phyloP scores from a whole-genome alignment of 2,888 invertebrate genomes.

The Lamellibrachia satsuma region DNA sequence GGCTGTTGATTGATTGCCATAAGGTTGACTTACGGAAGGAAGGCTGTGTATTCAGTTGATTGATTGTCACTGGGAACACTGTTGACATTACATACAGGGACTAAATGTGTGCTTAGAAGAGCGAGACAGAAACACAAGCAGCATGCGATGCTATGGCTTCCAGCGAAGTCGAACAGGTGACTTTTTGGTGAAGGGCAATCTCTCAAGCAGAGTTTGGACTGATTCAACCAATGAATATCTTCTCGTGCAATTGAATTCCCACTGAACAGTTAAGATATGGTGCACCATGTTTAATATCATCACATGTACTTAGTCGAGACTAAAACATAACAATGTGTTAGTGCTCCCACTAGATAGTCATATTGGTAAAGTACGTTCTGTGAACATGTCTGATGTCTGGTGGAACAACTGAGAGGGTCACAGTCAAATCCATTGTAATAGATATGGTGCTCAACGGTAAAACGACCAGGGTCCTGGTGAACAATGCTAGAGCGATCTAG shows the following conservation, averaged over 20 bases:
- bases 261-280: neutral
- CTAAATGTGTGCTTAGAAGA: neutral
- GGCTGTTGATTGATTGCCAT: neutral
- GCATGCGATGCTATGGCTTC: neutral
- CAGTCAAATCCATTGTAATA: too few relatives aligned
- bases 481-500: too few relatives aligned
- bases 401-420: too few relatives aligned
- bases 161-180: neutral
- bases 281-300: neutral
- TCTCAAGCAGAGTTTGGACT: neutral
- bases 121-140: neutral
- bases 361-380: too few relatives aligned
- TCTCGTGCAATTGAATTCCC: neutral
- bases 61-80: neutral
- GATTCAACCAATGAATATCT: neutral
- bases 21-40: neutral
- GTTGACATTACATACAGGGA: neutral
- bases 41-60: constrained; percentile 7
- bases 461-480: too few relatives aligned
- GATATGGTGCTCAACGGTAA: too few relatives aligned
- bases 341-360: too few relatives aligned
- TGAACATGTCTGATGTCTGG: too few relatives aligned
- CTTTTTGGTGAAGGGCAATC: neutral
- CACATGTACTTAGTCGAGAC: too few relatives aligned
- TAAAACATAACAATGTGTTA: too few relatives aligned